phyloP scores from a whole-genome alignment of 2,797 vertebrate genomes.

The Hafferia zeledoni region DNA sequence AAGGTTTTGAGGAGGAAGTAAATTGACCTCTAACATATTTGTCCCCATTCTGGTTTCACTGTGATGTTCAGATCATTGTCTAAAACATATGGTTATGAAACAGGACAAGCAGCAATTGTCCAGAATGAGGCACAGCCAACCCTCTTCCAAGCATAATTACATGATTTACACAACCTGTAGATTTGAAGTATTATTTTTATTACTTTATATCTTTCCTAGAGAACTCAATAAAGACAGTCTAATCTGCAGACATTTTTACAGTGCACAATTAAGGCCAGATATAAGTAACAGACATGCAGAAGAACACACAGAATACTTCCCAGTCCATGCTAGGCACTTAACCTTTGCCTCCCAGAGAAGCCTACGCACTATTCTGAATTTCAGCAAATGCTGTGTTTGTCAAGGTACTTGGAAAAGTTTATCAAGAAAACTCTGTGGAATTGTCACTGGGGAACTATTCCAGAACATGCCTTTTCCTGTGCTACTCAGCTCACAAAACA shows the following conservation, averaged over 20 bases:
- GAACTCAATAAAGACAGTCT: neutral
- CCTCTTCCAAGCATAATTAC: neutral
- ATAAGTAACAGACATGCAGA: neutral
- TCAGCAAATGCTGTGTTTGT: neutral
- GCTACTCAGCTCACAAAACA: neutral
- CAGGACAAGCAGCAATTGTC: neutral
- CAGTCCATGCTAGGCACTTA: neutral
- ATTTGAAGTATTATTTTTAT: neutral
- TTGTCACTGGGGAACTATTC: neutral
- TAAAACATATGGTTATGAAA: neutral
- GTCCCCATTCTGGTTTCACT: neutral
- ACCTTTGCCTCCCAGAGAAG: neutral
- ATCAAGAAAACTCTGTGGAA: neutral
- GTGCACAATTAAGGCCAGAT: neutral
- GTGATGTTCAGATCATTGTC: neutral
- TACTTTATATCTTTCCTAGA: neutral
- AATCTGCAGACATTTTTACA: neutral
- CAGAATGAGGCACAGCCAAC: neutral
- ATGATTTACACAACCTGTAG: neutral
- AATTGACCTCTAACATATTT: neutral
- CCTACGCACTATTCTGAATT: neutral
- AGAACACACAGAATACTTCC: neutral
- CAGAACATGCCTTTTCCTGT: neutral
- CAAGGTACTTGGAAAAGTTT: neutral
- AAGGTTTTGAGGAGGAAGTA: neutral